Percentiles rank a stretch among this genome's conserved stretches.
Conservation (phyloP, 2,888 invertebrate species). For the Neria commutata region DNA sequence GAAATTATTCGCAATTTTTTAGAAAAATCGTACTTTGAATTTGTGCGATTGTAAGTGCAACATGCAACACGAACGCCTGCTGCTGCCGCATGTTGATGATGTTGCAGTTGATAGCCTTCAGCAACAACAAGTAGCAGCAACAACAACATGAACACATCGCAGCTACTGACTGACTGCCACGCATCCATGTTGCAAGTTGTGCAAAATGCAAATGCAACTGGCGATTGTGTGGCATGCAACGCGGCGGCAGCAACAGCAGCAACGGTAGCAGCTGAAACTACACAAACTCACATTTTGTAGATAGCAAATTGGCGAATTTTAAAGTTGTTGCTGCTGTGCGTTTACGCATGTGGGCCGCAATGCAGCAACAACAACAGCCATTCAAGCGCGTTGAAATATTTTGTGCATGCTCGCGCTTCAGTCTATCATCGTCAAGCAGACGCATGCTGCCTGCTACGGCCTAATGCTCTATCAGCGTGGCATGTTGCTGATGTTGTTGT, state of each 20-base stretch:
- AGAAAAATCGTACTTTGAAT: too few relatives aligned
- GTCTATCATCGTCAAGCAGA: constrained; percentile 44
- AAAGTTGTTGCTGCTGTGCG: constrained; percentile 42
- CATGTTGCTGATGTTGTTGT: background rate
- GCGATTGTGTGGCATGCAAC: constrained; percentile 29
- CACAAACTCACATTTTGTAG: constrained; percentile 39
- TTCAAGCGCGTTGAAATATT: constrained; percentile 20
- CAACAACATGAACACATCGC: background rate
- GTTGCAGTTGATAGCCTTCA: too few relatives aligned
- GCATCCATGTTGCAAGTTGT: constrained; percentile 9
- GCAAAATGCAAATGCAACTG: constrained; percentile 27
- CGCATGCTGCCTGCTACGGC: background rate
- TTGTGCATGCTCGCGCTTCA: constrained; percentile 42
- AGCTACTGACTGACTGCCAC: constrained; percentile 17
- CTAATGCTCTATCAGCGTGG: background rate
- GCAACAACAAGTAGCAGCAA: too few relatives aligned
- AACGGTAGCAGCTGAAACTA: constrained; percentile 1
- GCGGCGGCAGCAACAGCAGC: constrained; percentile 20
- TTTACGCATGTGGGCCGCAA: constrained; percentile 9
- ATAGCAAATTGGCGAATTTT: constrained; percentile 53
- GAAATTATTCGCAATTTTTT: too few relatives aligned
- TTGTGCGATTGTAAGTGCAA: too few relatives aligned
- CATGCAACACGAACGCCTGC: constrained; percentile 1
- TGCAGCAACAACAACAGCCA: constrained; percentile 5
- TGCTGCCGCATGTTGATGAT: background rate